Conservation (phyloP, 2,113 vertebrate genomes). For the Gulo gulo region DNA sequence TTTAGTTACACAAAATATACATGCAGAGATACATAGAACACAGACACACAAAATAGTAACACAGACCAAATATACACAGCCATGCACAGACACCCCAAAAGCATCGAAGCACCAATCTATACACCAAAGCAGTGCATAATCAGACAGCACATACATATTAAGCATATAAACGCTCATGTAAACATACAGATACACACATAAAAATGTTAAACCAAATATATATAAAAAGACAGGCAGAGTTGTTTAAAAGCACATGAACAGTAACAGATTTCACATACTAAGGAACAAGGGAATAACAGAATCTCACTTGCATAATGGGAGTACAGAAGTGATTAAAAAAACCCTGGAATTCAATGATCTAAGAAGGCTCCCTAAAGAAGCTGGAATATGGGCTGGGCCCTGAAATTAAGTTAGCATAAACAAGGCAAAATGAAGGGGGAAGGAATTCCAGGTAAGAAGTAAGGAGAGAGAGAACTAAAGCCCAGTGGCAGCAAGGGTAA, state of each 20-base stretch:
- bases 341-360: background rate
- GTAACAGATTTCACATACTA: background rate
- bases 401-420: background rate
- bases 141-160: background rate
- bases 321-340: background rate
- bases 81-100: background rate
- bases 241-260: conserved; percentile 2
- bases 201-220: background rate
- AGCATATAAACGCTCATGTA: background rate
- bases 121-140: background rate
- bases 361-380: background rate
- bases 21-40: background rate
- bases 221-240: background rate
- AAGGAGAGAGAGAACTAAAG: background rate
- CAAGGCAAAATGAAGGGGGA: background rate
- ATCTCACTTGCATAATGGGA: background rate
- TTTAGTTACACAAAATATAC: background rate
- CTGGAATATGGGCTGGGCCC: background rate
- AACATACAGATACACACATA: background rate
- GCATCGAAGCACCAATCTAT: background rate
- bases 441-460: background rate
- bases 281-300: background rate
- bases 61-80: background rate
- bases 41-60: background rate
- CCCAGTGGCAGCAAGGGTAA: background rate